Evolutionary conservation across 2,113 vertebrate species (phyloP).

Genomic region (Progne subis): DNA sequence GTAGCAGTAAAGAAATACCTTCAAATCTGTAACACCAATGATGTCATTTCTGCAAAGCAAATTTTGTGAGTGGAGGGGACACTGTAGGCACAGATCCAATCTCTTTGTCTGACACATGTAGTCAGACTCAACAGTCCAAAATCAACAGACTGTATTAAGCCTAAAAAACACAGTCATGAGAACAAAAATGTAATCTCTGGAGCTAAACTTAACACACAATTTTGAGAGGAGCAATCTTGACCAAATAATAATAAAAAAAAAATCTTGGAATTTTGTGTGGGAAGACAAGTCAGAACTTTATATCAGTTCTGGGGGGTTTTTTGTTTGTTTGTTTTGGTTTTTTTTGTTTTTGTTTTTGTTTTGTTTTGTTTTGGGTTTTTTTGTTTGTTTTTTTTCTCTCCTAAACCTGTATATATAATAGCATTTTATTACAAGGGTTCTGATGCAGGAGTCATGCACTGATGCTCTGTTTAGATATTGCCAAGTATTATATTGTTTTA

Average conservation of each 20-base stretch:
- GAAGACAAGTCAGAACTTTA: neutral
- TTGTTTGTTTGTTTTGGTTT: too few species aligned
- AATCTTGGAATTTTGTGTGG: neutral
- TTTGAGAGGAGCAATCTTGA: neutral
- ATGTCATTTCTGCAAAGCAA: neutral
- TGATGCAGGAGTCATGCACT: neutral
- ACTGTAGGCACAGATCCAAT: neutral
- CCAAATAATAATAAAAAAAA: neutral
- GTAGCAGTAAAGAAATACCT: neutral
- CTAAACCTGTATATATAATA: neutral
- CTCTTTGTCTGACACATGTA: neutral
- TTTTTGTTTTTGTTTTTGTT: neutral
- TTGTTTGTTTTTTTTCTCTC: neutral
- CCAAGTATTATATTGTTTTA: neutral
- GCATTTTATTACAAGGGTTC: neutral
- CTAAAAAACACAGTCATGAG: neutral
- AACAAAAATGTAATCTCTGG: neutral
- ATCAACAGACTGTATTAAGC: neutral
- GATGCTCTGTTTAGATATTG: neutral
- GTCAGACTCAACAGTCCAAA: neutral
- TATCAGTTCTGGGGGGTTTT: neutral
- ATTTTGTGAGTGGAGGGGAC: slow-evolving; percentile 21
- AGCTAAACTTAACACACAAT: neutral
- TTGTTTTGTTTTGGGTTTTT: neutral
- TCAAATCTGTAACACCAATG: neutral